Percentiles rank a stretch among this genome's conserved stretches.
Evolutionary conservation across 2,113 vertebrate species (phyloP).

Genomic region (Pseudonaja textilis): DNA sequence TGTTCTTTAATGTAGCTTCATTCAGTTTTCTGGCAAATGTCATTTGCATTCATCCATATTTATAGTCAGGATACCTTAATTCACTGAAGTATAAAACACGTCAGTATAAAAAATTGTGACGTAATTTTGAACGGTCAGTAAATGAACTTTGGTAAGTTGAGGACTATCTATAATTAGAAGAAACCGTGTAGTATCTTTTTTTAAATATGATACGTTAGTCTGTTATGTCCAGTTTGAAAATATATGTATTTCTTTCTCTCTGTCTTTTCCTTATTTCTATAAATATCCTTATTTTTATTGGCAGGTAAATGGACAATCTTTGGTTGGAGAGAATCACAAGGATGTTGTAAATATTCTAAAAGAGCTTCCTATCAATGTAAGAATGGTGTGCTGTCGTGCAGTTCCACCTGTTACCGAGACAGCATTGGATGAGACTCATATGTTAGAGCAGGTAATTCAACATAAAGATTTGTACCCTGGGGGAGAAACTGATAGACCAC

Average conservation of each 20-base stretch:
- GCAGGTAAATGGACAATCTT: constrained; percentile 89
- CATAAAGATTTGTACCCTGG: background rate
- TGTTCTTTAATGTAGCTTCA: constrained; percentile 39
- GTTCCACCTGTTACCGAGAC: constrained; percentile 60
- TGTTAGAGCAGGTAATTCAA: constrained; percentile 69
- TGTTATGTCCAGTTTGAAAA: background rate
- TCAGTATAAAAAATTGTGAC: no score
- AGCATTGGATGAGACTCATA: constrained; percentile 68
- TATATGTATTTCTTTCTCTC: background rate
- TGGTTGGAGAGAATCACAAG: constrained; percentile 91
- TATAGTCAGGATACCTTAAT: background rate
- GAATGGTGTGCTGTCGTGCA: constrained; percentile 88
- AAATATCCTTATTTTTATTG: constrained; percentile 32
- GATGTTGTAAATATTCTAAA: constrained; percentile 92
- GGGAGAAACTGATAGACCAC: background rate
- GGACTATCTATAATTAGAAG: background rate
- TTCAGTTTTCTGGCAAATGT: constrained; percentile 57
- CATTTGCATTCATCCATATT: background rate
- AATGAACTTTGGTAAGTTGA: no score
- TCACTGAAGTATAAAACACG: background rate
- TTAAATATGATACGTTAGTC: background rate
- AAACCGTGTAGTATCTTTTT: background rate
- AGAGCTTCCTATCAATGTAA: constrained; percentile 86
- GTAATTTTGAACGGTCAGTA: no score
- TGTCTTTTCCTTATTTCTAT: background rate